phyloP scores from a whole-genome alignment of 2,888 invertebrate genomes.

The Oscheius myriophilus region DNA sequence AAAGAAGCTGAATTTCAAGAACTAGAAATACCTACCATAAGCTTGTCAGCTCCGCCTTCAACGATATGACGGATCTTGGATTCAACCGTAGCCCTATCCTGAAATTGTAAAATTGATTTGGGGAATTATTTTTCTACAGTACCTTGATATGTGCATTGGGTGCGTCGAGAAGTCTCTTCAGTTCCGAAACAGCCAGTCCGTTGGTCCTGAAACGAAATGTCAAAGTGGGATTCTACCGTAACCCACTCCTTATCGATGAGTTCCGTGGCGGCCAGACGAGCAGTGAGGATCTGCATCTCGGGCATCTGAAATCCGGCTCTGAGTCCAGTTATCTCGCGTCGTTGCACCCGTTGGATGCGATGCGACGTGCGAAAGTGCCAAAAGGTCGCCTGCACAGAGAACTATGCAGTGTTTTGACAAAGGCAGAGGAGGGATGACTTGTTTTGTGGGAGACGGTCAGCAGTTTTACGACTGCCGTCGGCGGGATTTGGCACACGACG shows the following conservation, averaged over 20 bases:
- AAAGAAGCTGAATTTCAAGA: too few relatives aligned
- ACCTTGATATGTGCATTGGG: slow-evolving; percentile 20
- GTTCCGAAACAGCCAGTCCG: neutral
- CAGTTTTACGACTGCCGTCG: slow-evolving; percentile 14
- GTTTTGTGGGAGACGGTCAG: slow-evolving; percentile 1
- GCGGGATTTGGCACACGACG: too few relatives aligned
- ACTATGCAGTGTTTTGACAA: too few relatives aligned
- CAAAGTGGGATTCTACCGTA: neutral
- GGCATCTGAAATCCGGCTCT: too few relatives aligned
- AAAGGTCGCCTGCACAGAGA: too few relatives aligned
- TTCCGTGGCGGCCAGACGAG: slow-evolving; percentile 1
- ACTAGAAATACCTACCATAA: slow-evolving; percentile 15
- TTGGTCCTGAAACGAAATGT: slow-evolving; percentile 1
- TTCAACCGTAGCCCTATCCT: slow-evolving; percentile 18
- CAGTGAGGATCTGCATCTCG: neutral
- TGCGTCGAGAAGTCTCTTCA: slow-evolving; percentile 16
- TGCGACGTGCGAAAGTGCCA: too few relatives aligned
- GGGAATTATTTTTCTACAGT: too few relatives aligned
- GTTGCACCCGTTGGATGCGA: too few relatives aligned
- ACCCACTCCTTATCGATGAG: slow-evolving; percentile 20
- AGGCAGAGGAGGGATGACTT: too few relatives aligned
- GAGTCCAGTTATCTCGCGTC: too few relatives aligned
- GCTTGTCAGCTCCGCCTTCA: slow-evolving; percentile 23
- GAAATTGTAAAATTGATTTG: neutral
- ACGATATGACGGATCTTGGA: slow-evolving; percentile 21